Conservation (phyloP, 2,113 vertebrate genomes). For the Callocephalon fimbriatum region DNA sequence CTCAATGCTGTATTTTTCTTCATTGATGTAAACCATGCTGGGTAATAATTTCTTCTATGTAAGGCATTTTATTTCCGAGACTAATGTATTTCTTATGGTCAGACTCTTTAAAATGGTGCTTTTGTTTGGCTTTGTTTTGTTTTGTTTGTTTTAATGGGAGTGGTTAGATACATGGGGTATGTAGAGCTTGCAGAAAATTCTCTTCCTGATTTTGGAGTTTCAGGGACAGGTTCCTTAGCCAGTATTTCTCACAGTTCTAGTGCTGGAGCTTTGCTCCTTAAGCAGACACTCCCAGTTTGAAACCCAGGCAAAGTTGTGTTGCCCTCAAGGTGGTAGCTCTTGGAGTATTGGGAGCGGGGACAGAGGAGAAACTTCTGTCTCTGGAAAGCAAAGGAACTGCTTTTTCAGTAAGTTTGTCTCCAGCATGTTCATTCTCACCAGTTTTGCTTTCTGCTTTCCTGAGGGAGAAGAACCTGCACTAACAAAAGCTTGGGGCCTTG, state of each 20-base stretch:
- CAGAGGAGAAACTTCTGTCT: neutral
- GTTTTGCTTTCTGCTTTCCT: neutral
- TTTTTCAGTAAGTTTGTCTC: neutral
- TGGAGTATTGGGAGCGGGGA: accelerated
- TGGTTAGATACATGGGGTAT: accelerated
- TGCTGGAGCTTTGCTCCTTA: neutral
- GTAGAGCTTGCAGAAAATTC: neutral
- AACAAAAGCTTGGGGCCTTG: neutral
- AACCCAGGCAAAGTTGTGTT: neutral
- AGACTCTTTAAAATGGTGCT: neutral
- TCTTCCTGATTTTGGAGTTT: neutral
- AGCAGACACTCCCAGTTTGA: neutral
- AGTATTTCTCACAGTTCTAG: neutral
- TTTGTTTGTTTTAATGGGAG: neutral
- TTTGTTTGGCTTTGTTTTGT: neutral
- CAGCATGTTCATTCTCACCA: accelerated
- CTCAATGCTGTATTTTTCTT: neutral
- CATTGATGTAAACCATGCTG: neutral
- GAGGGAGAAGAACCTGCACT: neutral
- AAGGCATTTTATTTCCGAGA: neutral
- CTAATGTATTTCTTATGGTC: accelerated
- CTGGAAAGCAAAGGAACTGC: neutral
- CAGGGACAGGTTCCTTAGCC: accelerated
- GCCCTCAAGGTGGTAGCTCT: neutral
- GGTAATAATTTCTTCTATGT: accelerated